These are phyloP conservation scores for Scaptodrosophila latifasciaeformis DNA, from an alignment of 2,888 invertebrate genomes.

Conservation along the genomic window DNA sequence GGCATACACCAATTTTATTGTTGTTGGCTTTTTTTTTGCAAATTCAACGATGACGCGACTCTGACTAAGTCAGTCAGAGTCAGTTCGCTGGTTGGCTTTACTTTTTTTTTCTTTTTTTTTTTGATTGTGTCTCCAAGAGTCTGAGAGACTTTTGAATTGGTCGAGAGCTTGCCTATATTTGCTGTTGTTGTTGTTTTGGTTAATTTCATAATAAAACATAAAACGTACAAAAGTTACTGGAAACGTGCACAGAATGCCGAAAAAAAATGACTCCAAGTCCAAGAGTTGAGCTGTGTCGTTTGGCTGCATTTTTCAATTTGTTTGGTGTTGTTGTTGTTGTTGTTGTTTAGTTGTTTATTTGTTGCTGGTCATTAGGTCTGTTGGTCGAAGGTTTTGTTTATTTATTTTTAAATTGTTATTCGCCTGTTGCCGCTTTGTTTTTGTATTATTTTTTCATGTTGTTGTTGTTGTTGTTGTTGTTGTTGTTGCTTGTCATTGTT, in stretches of 20 bases:
- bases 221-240: constrained; percentile 52
- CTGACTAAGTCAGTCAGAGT: constrained; percentile 13
- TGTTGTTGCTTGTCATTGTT: too few species aligned
- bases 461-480: constrained; percentile 16
- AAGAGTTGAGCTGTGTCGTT: constrained; percentile 22
- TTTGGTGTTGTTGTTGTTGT: constrained; percentile 13
- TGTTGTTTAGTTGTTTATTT: constrained; percentile 9
- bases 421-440: constrained; percentile 3
- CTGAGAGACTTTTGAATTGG: too few species aligned
- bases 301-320: constrained; percentile 29
- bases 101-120: constrained; percentile 16
- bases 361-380: constrained; percentile 19
- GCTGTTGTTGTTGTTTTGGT: constrained; percentile 14
- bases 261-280: constrained; percentile 25
- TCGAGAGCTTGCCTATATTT: too few species aligned
- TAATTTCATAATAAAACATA: constrained; percentile 59
- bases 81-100: constrained; percentile 12
- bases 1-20: constrained; percentile 35
- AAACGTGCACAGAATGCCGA: constrained; percentile 54
- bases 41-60: constrained; percentile 21
- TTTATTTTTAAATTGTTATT: constrained; percentile 20
- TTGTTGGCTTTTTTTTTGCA: constrained; percentile 4
- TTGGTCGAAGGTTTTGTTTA: constrained; percentile 45
- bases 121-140: constrained; percentile 17
- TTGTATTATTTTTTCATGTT: constrained; percentile 14